Evolutionary conservation across 2,888 invertebrate genomes (phyloP), one percentile per base, ranked within the genome.

Genomic region (Drepana falcataria): DNA sequence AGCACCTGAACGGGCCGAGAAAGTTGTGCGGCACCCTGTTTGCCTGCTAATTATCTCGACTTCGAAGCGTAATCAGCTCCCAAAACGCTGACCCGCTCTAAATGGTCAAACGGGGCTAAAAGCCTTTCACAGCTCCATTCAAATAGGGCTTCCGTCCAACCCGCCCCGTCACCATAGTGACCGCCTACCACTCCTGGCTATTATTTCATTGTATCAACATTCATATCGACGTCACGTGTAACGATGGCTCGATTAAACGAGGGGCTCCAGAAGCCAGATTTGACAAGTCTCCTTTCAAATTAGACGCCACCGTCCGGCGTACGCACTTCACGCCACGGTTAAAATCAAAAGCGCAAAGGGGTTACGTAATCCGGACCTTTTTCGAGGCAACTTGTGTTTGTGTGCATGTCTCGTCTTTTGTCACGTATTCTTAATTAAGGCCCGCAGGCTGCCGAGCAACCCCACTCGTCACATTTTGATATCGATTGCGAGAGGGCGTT

Each of bases 341-440:
- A 85, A 89, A 89, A 91, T 90, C 89, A 91, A 91, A 91, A 91
- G 88, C 87, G 85, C 86, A 87, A 83, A 89, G 84, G 90, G 88
- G 91, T 89, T 86, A 87, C 81, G 73, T 91, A 91, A 89, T 90
- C 90, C 87, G 77, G 81, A 86, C 90, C 91, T 90, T 91, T 91
- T 90, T 88, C 82, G 69, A 67, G 68, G 76, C 79, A 75, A 81
- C 85, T 85, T 86, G 80, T 87, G 79, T 87, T 83, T 87, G 83
- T 87, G 85, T 85, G 85, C 81, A 82, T 83, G 87, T 87, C 88
- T 85, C 89, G 85, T 91, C 91, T 91, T 91, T 91, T 91, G 90
- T 91, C 91, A 91, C 91, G 91, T 91, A 91, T 89, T 91, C 91
- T 90, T 91, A 91, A 91, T 91, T 91, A 91, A 91, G 81, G 82